Percentiles rank a stretch among this genome's conserved stretches.
Evolutionary conservation across 1,140 invertebrate species (phyloP).

Genomic region (Semibalanus balanoides): DNA sequence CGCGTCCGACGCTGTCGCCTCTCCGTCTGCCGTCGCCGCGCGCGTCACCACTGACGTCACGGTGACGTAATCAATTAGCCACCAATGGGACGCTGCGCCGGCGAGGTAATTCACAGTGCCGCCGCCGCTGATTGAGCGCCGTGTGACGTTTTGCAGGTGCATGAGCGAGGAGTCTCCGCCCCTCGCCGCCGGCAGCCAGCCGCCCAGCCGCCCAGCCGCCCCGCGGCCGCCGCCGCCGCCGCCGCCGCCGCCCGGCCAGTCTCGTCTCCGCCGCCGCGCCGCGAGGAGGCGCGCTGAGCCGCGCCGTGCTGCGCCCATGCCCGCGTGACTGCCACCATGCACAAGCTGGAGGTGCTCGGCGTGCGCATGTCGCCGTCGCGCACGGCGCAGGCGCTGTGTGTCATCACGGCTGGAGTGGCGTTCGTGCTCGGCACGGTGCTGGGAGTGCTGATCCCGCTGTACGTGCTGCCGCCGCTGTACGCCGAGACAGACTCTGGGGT

Average conservation of each 20-base stretch:
- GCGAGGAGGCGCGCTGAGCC: neutral
- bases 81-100: neutral
- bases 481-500: neutral
- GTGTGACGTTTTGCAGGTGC: constrained; percentile 1
- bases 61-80: neutral
- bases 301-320: neutral
- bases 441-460: constrained; percentile 22
- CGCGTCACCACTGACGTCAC: neutral
- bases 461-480: constrained; percentile 17
- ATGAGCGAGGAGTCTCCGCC: neutral
- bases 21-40: neutral
- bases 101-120: neutral
- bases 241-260: neutral
- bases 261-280: too few relatives aligned
- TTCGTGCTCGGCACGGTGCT: constrained; percentile 23
- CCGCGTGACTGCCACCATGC: neutral
- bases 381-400: neutral
- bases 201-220: too few relatives aligned
- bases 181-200: too few relatives aligned
- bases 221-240: too few relatives aligned
- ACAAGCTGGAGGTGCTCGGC: neutral
- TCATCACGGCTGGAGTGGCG: constrained; percentile 18
- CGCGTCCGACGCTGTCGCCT: neutral
- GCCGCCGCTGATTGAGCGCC: neutral
- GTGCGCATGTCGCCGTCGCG: neutral